Percentiles rank a stretch among this genome's conserved stretches.
These are phyloP conservation scores for Sterrhoptilus dennistouni DNA, from an alignment of 2,113 vertebrate species.

Conservation along the genomic window DNA sequence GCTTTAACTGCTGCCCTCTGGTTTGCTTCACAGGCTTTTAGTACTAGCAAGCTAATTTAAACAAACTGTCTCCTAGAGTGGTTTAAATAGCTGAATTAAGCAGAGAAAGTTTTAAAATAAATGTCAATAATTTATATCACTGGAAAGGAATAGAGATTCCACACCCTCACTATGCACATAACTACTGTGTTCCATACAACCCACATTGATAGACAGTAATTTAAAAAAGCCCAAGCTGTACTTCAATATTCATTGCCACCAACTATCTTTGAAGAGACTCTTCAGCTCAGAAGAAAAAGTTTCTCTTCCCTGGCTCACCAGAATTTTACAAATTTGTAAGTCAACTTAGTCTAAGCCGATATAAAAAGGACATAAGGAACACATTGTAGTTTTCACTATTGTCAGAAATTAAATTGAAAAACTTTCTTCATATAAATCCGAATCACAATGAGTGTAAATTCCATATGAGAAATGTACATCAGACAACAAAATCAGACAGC, in stretches of 20 bases:
- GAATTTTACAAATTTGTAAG: neutral
- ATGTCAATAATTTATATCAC: neutral
- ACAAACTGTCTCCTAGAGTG: neutral
- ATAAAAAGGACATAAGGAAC: neutral
- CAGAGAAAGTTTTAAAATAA: neutral
- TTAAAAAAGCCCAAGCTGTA: neutral
- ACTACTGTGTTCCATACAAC: neutral
- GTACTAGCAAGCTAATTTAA: neutral
- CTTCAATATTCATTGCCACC: neutral
- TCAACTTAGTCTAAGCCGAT: neutral
- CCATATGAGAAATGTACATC: neutral
- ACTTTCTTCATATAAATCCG: neutral
- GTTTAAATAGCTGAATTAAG: neutral
- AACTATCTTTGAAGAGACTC: neutral
- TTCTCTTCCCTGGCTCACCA: neutral
- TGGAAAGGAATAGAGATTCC: neutral
- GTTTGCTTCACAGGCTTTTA: neutral
- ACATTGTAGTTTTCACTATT: neutral
- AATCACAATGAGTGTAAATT: neutral
- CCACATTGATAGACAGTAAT: neutral
- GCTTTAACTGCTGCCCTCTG: neutral
- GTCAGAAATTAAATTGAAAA: neutral
- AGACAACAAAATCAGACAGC: neutral
- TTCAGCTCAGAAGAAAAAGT: neutral
- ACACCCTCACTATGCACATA: neutral